Evolutionary conservation across 2,888 invertebrate species (phyloP).

Genomic region (Piscicola geometra): DNA sequence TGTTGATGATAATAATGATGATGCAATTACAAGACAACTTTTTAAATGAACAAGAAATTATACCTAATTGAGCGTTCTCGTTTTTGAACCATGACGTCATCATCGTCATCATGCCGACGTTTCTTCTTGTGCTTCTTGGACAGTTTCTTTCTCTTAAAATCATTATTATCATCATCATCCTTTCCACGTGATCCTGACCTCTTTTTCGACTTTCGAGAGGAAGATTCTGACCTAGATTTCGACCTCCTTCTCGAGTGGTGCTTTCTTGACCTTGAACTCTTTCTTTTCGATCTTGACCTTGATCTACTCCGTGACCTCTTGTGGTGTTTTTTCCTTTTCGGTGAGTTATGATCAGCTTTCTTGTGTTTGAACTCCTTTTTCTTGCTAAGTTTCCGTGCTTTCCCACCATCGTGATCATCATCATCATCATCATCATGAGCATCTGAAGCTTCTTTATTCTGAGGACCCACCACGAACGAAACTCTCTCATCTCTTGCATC

Average conservation of each 20-base stretch:
- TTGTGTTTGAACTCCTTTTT: not conserved
- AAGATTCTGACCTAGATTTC: not conserved
- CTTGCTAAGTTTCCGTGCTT: not conserved
- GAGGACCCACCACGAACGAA: not conserved
- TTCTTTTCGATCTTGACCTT: not conserved
- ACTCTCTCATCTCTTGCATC: not conserved
- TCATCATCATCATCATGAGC: not conserved
- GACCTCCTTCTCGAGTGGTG: not conserved
- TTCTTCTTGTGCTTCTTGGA: not conserved
- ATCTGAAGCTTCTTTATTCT: not conserved
- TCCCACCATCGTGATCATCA: not conserved
- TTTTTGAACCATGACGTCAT: not conserved
- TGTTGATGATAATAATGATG: not conserved
- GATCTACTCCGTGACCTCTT: not conserved
- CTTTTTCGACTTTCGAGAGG: not conserved
- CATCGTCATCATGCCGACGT: not conserved
- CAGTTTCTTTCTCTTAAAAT: not conserved
- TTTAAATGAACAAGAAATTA: not conserved
- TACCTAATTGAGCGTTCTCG: too few relatives aligned
- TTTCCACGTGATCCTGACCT: constrained; percentile 2
- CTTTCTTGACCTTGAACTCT: not conserved
- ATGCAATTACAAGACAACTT: too few relatives aligned
- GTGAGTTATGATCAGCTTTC: constrained; percentile 1
- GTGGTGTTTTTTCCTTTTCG: not conserved
- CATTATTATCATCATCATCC: not conserved